Percentiles rank a stretch among this genome's conserved stretches.
Conservation (phyloP, 2,888 invertebrate species). For the Hermaeophaga mercurialis region DNA sequence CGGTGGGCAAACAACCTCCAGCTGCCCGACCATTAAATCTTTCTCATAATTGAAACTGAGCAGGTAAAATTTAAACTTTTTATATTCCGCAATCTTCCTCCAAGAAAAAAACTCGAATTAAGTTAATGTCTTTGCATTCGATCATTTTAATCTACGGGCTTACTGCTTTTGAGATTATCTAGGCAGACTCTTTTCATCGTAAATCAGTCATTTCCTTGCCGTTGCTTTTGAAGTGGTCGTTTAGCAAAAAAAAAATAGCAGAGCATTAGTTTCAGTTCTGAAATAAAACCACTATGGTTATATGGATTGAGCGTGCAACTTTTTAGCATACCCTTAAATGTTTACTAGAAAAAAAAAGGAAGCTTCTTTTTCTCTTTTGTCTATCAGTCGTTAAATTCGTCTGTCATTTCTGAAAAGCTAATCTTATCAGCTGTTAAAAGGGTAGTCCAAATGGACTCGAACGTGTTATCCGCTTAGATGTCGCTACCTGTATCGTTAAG, state of each 20-base stretch:
- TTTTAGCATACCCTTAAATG: too few relatives aligned
- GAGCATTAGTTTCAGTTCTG: too few relatives aligned
- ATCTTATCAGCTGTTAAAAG: too few relatives aligned
- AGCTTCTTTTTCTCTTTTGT: too few relatives aligned
- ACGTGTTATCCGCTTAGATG: too few relatives aligned
- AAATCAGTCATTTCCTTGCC: constrained; percentile 6
- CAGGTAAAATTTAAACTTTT: not conserved
- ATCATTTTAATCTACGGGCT: constrained; percentile 2
- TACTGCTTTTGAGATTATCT: not conserved
- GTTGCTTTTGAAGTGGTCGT: constrained; percentile 2
- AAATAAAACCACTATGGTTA: too few relatives aligned
- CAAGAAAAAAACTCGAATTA: not conserved
- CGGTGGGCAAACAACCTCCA: not conserved
- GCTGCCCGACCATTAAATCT: not conserved
- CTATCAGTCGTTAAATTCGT: too few relatives aligned
- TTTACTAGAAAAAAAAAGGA: too few relatives aligned
- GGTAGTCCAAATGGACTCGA: too few relatives aligned
- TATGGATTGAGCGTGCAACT: too few relatives aligned
- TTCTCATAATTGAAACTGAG: not conserved
- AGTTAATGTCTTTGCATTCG: not conserved
- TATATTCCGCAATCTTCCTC: not conserved
- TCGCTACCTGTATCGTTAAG: too few relatives aligned
- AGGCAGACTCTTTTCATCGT: not conserved
- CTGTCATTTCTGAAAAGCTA: too few relatives aligned
- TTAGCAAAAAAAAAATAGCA: not conserved